phyloP scores from a whole-genome alignment of 2,797 vertebrate genomes.

The Knipowitschia caucasica region DNA sequence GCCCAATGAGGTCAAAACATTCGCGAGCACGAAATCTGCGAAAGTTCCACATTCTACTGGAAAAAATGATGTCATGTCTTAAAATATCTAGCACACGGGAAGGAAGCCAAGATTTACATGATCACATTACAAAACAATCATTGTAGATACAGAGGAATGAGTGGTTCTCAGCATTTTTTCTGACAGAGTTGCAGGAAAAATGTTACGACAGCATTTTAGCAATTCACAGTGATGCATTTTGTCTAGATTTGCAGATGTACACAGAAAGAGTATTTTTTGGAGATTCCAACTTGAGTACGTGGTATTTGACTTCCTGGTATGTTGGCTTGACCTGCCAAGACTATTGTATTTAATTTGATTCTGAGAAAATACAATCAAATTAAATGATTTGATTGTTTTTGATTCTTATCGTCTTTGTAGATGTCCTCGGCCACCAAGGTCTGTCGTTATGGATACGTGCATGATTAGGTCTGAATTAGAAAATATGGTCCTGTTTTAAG shows the following conservation, averaged over 20 bases:
- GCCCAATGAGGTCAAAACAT: conserved; percentile 49
- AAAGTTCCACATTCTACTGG: conserved; percentile 61
- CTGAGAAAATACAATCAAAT: no score
- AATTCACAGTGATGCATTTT: not conserved
- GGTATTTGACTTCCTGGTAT: no score
- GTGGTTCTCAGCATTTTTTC: conserved; percentile 10
- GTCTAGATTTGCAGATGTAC: not conserved
- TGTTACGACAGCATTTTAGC: not conserved
- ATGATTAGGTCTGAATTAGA: no score
- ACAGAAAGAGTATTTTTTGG: not conserved
- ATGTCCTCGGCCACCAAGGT: no score
- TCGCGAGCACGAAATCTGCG: conserved; percentile 51
- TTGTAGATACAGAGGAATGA: conserved; percentile 20
- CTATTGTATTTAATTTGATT: no score
- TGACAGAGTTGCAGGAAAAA: conserved; percentile 9
- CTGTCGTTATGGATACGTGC: no score
- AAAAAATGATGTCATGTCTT: conserved; percentile 65
- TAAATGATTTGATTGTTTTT: no score
- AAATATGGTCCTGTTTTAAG: no score
- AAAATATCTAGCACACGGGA: conserved; percentile 59
- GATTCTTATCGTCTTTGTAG: no score
- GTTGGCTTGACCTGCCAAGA: no score
- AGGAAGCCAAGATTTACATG: conserved; percentile 31
- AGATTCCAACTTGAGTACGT: not conserved
- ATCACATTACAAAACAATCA: conserved; percentile 25